These are phyloP conservation scores for Blomia tropicalis DNA, from an alignment of 2,888 invertebrate genomes.

Conservation along the genomic window DNA sequence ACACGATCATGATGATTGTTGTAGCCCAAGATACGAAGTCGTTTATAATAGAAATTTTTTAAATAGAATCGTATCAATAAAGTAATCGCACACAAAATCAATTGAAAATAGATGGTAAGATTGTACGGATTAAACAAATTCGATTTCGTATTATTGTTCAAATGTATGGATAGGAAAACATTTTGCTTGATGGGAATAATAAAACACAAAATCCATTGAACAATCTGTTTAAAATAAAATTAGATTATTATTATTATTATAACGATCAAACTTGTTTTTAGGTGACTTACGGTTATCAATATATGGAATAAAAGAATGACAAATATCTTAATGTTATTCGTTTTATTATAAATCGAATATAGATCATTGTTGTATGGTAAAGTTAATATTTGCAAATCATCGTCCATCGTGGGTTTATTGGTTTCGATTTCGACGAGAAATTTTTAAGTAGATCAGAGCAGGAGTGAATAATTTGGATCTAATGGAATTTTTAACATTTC, in stretches of 20 bases:
- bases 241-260: background rate
- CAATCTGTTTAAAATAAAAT: background rate
- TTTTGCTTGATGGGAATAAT: conserved; percentile 4
- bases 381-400: conserved; percentile 21
- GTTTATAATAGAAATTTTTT: conserved; percentile 17
- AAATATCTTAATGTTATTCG: conserved; percentile 19
- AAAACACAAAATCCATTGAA: conserved; percentile 8
- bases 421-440: background rate
- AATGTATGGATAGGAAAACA: background rate
- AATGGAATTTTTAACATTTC: too few relatives aligned
- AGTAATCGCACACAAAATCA: conserved; percentile 16
- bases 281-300: conserved; percentile 14
- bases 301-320: conserved; percentile 16
- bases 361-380: conserved; percentile 23
- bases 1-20: conserved; percentile 15
- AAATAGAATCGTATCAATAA: conserved; percentile 19
- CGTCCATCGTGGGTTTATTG: conserved; percentile 20
- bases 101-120: conserved; percentile 14
- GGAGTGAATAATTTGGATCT: too few relatives aligned
- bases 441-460: too few relatives aligned
- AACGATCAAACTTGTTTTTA: background rate
- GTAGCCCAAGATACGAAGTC: conserved; percentile 20
- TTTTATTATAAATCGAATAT: conserved; percentile 19
- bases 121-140: conserved; percentile 12
- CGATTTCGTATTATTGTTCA: background rate